Conservation (phyloP, 2,113 vertebrate genomes). For the Cephalopholis sonnerati region DNA sequence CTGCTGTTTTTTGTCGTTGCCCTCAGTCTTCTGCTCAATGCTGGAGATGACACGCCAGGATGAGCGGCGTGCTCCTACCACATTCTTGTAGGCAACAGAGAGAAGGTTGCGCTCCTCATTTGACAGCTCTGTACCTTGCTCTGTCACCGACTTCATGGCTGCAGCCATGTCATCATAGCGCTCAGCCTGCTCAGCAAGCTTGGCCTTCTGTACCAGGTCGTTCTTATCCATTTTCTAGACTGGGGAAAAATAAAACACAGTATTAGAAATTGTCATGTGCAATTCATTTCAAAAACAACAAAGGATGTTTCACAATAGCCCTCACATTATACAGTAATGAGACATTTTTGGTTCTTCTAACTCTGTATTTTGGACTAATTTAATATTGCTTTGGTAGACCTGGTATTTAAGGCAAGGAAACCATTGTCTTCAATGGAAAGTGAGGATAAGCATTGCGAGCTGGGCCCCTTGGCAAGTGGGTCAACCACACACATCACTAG, state of each 20-base stretch:
- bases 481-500: constrained; percentile 61
- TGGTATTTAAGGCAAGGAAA: neutral
- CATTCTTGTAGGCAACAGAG: constrained; percentile 98
- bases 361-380: neutral
- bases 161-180: constrained; percentile 98
- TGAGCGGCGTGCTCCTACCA: constrained; percentile 97
- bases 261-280: neutral
- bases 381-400: neutral
- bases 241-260: constrained; percentile 43
- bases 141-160: constrained; percentile 97
- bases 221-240: constrained; percentile 95
- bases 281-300: neutral
- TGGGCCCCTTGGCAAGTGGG: constrained; percentile 74
- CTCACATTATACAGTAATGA: neutral
- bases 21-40: constrained; percentile 98
- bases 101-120: constrained; percentile 98
- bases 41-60: constrained; percentile 99
- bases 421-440: constrained; percentile 14
- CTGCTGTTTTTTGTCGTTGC: constrained; percentile 97
- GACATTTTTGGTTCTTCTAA: neutral
- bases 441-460: constrained; percentile 37
- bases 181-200: constrained; percentile 97
- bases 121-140: constrained; percentile 94
- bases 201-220: constrained; percentile 99
- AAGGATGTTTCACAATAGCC: neutral